Percentiles rank a stretch among this genome's conserved stretches.
Conservation (phyloP, 2,888 invertebrate genomes). For the Pterostichus madidus region DNA sequence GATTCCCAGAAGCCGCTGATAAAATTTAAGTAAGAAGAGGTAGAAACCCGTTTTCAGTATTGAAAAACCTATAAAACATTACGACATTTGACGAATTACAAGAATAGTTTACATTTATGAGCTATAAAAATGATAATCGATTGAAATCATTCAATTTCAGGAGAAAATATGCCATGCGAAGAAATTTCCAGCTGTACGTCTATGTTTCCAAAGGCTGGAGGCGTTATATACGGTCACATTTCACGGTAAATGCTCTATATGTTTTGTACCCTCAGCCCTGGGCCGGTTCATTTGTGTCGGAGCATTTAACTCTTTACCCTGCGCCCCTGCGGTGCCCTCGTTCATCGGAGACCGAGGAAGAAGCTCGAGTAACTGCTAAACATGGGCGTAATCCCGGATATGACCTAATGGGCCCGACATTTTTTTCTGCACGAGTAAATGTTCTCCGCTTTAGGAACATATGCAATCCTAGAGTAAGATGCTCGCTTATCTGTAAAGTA, state of each 20-base stretch:
- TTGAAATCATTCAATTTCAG: background rate
- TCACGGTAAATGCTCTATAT: slow-evolving; percentile 44
- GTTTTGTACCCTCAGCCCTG: slow-evolving; percentile 19
- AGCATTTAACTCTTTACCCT: background rate
- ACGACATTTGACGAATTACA: no score
- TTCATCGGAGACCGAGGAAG: slow-evolving; percentile 5
- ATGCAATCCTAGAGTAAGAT: background rate
- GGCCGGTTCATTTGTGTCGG: slow-evolving; percentile 18
- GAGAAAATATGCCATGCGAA: no score
- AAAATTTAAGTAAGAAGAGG: no score
- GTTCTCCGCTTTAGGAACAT: background rate
- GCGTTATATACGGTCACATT: slow-evolving; percentile 39
- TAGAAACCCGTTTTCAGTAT: no score
- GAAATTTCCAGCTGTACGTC: background rate
- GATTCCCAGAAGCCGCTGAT: no score
- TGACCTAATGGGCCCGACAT: slow-evolving; percentile 11
- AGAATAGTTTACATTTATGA: no score
- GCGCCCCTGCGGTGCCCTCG: background rate
- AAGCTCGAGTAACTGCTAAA: background rate
- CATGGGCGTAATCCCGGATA: slow-evolving; percentile 2
- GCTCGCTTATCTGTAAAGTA: no score
- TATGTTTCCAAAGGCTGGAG: background rate
- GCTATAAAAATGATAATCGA: background rate
- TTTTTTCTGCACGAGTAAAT: slow-evolving; percentile 8
- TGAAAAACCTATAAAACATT: no score